A percentile compares a stretch with the other conserved stretches of the same genome.
phyloP scores from a whole-genome alignment of 1,140 invertebrate species.

The Condylostylus longicornis region DNA sequence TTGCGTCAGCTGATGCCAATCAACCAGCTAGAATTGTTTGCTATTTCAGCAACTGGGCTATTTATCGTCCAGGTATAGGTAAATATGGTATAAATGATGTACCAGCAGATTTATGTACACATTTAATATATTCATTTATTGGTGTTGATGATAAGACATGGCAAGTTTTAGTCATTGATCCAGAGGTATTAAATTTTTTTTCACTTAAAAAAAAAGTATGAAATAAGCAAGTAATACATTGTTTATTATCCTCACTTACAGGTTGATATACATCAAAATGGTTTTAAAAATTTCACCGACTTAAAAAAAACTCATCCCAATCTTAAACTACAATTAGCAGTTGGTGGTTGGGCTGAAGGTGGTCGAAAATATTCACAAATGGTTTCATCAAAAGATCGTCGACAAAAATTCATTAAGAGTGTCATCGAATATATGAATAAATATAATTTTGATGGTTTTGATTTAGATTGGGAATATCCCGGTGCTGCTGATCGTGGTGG shows the following conservation, averaged over 20 bases:
- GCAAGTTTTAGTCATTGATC: conserved; percentile 63
- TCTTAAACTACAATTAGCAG: conserved; percentile 62
- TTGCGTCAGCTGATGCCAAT: conserved; percentile 7
- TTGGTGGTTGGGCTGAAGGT: conserved; percentile 79
- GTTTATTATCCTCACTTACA: too few relatives aligned
- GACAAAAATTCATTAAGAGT: conserved; percentile 58
- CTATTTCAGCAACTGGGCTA: conserved; percentile 85
- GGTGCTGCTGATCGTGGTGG: conserved; percentile 73
- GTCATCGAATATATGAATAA: conserved; percentile 62
- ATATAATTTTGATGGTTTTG: conserved; percentile 67
- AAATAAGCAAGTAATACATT: neutral
- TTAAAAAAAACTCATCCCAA: conserved; percentile 54
- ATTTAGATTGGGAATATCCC: conserved; percentile 75
- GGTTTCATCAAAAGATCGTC: conserved; percentile 47
- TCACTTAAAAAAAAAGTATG: too few relatives aligned
- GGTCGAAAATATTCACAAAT: conserved; percentile 71
- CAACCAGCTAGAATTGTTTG: conserved; percentile 52
- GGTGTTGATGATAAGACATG: conserved; percentile 64
- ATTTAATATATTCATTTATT: conserved; percentile 81
- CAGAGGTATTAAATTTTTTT: too few relatives aligned
- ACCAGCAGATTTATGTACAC: conserved; percentile 67
- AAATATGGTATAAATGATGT: conserved; percentile 70
- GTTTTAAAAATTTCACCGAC: conserved; percentile 68
- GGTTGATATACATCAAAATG: conserved; percentile 57
- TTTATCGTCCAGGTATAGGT: conserved; percentile 67